Evolutionary conservation across 2,888 invertebrate species (phyloP).

Genomic region (Lamellibrachia satsuma): DNA sequence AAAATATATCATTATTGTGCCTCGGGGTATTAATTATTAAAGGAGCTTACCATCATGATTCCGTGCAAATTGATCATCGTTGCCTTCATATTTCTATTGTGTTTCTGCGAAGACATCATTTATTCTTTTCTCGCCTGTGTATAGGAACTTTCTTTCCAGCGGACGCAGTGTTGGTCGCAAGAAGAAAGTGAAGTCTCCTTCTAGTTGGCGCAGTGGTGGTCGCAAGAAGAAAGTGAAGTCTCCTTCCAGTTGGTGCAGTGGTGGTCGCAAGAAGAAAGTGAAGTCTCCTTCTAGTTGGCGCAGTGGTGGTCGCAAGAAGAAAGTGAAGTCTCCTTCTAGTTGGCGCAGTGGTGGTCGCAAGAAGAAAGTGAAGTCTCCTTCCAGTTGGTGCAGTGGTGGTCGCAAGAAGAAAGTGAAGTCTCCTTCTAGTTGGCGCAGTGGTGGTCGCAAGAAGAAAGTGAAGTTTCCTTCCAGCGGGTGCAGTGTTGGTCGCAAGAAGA

Average conservation of each 20-base stretch:
- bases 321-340: neutral
- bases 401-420: neutral
- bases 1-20: too few species aligned
- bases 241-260: neutral
- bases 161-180: too few species aligned
- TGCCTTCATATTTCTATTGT: too few species aligned
- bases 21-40: too few species aligned
- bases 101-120: too few species aligned
- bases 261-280: neutral
- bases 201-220: too few species aligned
- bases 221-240: neutral
- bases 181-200: too few species aligned
- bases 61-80: too few species aligned
- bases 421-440: neutral
- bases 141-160: too few species aligned
- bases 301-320: neutral
- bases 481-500: neutral
- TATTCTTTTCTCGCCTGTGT: too few species aligned
- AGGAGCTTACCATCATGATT: too few species aligned
- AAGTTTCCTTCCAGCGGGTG: neutral
- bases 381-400: too few species aligned
- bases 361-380: neutral
- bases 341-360: neutral
- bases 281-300: neutral
- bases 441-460: neutral